Evolutionary conservation across 1,140 invertebrate species (phyloP).

Genomic region (Diplogasteroides magnus): DNA sequence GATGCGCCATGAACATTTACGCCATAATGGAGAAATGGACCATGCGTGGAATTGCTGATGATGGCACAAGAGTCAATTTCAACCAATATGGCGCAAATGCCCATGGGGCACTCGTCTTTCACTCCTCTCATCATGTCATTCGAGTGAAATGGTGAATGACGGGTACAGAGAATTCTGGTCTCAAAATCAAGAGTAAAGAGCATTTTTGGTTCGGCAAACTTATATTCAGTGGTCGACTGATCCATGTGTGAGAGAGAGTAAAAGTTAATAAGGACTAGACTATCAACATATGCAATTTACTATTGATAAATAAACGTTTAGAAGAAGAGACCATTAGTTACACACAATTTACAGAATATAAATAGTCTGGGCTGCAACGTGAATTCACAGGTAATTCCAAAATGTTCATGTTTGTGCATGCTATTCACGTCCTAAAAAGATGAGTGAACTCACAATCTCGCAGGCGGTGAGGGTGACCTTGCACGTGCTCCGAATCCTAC

Average conservation of each 20-base stretch:
- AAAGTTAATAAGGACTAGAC: neutral
- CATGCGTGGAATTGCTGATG: too few species aligned
- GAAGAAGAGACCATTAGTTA: neutral
- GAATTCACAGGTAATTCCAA: slow-evolving; percentile 2
- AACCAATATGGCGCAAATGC: too few species aligned
- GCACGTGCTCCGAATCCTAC: neutral
- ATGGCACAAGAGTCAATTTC: too few species aligned
- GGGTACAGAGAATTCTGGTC: too few species aligned
- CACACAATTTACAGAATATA: neutral
- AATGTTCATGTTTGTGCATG: slow-evolving; percentile 4
- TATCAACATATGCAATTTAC: neutral
- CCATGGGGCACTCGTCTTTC: too few species aligned
- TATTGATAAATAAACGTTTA: neutral
- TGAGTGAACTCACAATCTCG: slow-evolving; percentile 4
- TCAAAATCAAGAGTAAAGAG: too few species aligned
- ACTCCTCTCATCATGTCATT: too few species aligned
- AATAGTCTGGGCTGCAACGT: neutral
- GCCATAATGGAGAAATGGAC: too few species aligned
- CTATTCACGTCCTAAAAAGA: neutral
- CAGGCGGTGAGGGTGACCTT: slow-evolving; percentile 4
- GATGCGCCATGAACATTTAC: too few species aligned
- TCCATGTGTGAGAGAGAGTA: neutral
- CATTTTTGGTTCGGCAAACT: too few species aligned
- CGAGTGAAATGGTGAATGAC: too few species aligned
- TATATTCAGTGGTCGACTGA: too few species aligned